Percentiles rank a stretch among this genome's conserved stretches.
Evolutionary conservation across 2,888 invertebrate species (phyloP).

Genomic region (Cephus rjabovi): DNA sequence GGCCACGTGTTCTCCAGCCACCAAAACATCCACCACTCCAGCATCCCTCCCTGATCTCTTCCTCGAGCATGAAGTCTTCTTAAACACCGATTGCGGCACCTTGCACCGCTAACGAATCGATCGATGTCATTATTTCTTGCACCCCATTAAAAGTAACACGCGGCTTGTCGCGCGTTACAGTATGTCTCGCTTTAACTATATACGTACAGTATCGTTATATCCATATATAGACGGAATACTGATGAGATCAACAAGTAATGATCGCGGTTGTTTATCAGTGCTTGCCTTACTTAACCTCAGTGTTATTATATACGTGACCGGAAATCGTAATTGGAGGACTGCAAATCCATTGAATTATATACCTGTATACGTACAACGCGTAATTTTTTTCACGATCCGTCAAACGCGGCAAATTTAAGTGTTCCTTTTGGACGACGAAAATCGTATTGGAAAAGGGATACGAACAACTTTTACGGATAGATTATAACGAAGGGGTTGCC

Average conservation of each 20-base stretch:
- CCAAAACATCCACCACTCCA: background rate
- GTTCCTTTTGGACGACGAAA: background rate
- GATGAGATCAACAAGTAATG: background rate
- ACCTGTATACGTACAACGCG: background rate
- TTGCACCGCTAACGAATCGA: background rate
- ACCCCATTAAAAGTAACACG: background rate
- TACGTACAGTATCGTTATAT: background rate
- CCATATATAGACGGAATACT: background rate
- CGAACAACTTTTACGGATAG: background rate
- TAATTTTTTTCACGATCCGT: background rate
- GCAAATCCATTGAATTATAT: background rate
- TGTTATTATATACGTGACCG: background rate
- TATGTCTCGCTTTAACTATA: background rate
- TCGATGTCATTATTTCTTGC: background rate
- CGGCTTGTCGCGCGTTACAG: background rate
- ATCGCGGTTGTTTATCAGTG: background rate
- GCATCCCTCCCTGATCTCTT: conserved; percentile 19
- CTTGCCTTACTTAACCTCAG: background rate
- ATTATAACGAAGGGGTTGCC: conserved; percentile 24
- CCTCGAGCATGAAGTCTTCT: conserved; percentile 12
- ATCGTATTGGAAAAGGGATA: background rate
- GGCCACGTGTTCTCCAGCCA: conserved; percentile 13
- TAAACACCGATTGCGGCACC: background rate
- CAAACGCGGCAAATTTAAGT: background rate
- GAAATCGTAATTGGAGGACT: background rate